Evolutionary conservation across 2,113 vertebrate species (phyloP), one percentile per base, ranked within the genome.

Genomic region (Chloebia gouldiae): DNA sequence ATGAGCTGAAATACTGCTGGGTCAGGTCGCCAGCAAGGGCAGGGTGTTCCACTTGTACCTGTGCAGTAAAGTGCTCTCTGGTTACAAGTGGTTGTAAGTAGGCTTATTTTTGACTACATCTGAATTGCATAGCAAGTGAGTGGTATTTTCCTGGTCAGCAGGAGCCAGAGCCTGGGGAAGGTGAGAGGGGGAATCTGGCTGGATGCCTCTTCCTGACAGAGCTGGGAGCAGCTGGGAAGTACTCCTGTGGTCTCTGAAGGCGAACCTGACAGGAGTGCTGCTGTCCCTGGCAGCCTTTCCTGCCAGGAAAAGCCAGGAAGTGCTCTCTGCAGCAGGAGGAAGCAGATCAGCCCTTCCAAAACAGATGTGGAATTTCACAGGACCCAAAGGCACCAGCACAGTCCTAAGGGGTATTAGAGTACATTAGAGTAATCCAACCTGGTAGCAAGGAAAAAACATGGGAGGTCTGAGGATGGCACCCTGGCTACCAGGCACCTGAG

Each of bases 181-280:
- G 24, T 79, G 19, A 60, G 50, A 37, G 21, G 9, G 6, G 31
- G 11, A 39, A 47, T 65, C 11, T 66, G 60, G 6, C 40, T 65
- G 56, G 20, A 35, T 24, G 8, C 7, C 0, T 61, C 42, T 35
- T 51, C 31, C 45, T 73, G 68, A 13, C 33, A 51, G 49, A 25
- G 11, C 0, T 86, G 72, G 51, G 35, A 81, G 54, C 59, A 76
- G 33, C 42, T 7, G 1, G 31, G 19, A 53, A 47, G 17, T 25
- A 2, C 5, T 92, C 20, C 61, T 0, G 0, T 60, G 44, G 28
- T 61, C 14, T 42, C 60, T 1, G 0, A 56, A 88, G 49, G 19
- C 7, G 11, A 81, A 50, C 14, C 22, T 33, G 25, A 23, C 23
- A 19, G 15, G 20, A 44, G 7, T 56, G 31, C 35, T 77, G 37